phyloP scores from a whole-genome alignment of 2,888 invertebrate species.

The Seira sanloemensis region DNA sequence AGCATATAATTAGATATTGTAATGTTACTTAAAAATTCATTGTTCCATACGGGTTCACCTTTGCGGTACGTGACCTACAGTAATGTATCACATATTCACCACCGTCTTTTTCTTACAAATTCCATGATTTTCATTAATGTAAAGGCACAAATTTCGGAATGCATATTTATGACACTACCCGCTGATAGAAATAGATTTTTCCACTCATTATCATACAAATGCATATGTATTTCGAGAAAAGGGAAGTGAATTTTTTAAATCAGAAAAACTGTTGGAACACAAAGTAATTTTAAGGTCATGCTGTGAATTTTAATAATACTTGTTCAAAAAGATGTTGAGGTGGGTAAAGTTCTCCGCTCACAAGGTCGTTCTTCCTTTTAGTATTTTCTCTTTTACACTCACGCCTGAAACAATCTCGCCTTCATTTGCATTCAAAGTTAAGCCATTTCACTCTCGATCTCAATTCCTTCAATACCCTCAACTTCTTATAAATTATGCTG shows the following conservation, averaged over 20 bases:
- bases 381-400: neutral
- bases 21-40: too few species aligned
- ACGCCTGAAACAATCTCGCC: too few species aligned
- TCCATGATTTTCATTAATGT: neutral
- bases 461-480: neutral
- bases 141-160: too few species aligned
- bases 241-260: neutral
- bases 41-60: too few species aligned
- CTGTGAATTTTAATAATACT: slow-evolving; percentile 52
- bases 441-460: slow-evolving; percentile 44
- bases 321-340: neutral
- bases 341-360: neutral
- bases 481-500: neutral
- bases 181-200: slow-evolving; percentile 35
- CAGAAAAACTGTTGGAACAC: slow-evolving; percentile 32
- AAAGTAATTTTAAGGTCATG: slow-evolving; percentile 45
- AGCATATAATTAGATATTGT: too few species aligned
- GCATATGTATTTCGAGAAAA: neutral
- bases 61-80: slow-evolving; percentile 42
- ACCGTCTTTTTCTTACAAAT: neutral
- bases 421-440: slow-evolving; percentile 17
- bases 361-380: slow-evolving; percentile 22
- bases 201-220: slow-evolving; percentile 23
- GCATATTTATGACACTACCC: too few species aligned
- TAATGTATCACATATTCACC: slow-evolving; percentile 27